Evolutionary conservation across 1,140 invertebrate genomes (phyloP).

Genomic region (Ceratoteleas bidentatus): DNA sequence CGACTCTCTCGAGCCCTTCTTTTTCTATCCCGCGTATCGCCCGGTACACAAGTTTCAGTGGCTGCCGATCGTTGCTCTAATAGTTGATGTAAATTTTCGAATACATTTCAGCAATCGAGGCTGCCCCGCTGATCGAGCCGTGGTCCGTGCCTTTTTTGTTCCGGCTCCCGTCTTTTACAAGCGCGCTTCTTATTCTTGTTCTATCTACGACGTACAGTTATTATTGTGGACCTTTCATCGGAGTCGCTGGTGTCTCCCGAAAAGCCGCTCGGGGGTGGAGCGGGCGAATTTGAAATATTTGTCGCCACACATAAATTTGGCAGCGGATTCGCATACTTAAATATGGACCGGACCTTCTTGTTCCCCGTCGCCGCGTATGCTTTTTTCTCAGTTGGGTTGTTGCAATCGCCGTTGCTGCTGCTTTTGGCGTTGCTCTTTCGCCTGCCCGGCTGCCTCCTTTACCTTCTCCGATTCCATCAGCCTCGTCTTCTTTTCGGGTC

Average conservation of each 20-base stretch:
- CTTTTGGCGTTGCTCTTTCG: too few species aligned
- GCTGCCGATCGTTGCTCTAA: slow-evolving; percentile 72
- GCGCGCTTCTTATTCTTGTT: slow-evolving; percentile 41
- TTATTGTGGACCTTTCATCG: slow-evolving; percentile 54
- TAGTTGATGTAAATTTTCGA: slow-evolving; percentile 79
- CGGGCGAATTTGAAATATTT: slow-evolving; percentile 80
- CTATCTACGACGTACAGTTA: slow-evolving; percentile 54
- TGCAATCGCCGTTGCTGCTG: slow-evolving; percentile 56
- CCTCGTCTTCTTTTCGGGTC: slow-evolving; percentile 78
- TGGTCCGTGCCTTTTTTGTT: slow-evolving; percentile 63
- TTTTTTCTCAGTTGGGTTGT: slow-evolving; percentile 61
- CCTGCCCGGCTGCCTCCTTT: slow-evolving; percentile 70
- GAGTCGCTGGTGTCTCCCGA: too few species aligned
- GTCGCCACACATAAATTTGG: slow-evolving; percentile 79
- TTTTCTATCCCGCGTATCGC: slow-evolving; percentile 62
- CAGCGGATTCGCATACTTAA: slow-evolving; percentile 79
- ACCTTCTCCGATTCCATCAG: slow-evolving; percentile 67
- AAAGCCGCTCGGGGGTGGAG: slow-evolving; percentile 34
- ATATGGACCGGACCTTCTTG: slow-evolving; percentile 75
- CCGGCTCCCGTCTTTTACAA: slow-evolving; percentile 54
- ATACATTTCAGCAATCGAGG: slow-evolving; percentile 71
- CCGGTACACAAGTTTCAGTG: slow-evolving; percentile 68
- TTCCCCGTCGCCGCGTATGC: slow-evolving; percentile 47
- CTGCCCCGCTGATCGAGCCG: slow-evolving; percentile 44
- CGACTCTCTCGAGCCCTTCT: slow-evolving; percentile 49